These are phyloP conservation scores for Pelagia noctiluca DNA, from an alignment of 30 jellyfish, hydroid and myxozoan species.

Conservation along the genomic window DNA sequence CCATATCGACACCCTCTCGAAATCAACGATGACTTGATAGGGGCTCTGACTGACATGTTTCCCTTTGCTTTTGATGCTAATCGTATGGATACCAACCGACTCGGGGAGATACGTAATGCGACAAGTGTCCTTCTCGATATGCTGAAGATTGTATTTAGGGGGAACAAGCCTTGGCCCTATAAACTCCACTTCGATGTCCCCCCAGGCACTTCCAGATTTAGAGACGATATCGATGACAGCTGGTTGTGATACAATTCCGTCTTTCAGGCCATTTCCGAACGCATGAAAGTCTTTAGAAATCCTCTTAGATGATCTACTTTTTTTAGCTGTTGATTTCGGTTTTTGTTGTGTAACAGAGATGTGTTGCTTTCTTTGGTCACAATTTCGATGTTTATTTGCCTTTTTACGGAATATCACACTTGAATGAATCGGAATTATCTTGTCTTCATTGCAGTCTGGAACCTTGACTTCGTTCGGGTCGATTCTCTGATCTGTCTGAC, in stretches of 20 bases:
- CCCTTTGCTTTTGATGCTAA: constrained; percentile 16
- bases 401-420: neutral
- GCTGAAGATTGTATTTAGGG: constrained; percentile 7
- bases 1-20: constrained; percentile 20
- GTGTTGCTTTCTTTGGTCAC: no score
- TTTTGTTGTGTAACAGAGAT: no score
- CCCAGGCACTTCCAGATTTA: neutral
- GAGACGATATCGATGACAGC: neutral
- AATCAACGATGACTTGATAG: neutral
- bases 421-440: neutral
- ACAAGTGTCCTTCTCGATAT: neutral
- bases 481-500: no score
- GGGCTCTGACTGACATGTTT: constrained; percentile 30
- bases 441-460: no score
- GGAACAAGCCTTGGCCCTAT: constrained; percentile 51
- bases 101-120: constrained; percentile 27
- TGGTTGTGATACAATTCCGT: constrained; percentile 8
- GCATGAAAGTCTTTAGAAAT: neutral
- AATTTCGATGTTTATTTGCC: neutral
- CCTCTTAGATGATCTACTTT: neutral
- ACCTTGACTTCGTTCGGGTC: no score
- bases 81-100: constrained; percentile 24
- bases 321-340: neutral
- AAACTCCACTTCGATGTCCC: constrained; percentile 16
- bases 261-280: constrained; percentile 20